A percentile compares a stretch with the other conserved stretches of the same genome.
phyloP scores from a whole-genome alignment of 2,797 vertebrate species.

The Yasuhikotakia modesta region DNA sequence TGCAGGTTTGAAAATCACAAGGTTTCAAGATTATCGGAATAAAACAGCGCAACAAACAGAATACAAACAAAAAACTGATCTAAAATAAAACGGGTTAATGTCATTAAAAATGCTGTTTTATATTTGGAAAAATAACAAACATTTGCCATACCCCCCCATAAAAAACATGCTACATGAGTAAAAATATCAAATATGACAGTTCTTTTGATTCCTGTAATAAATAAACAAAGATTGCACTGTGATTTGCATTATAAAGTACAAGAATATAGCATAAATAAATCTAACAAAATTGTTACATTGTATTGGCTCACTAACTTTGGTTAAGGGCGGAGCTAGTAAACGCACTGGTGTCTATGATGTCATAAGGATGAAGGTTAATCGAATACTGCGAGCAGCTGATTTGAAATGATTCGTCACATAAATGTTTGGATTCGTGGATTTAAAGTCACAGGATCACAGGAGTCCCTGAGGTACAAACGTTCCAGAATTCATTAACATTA shows the following conservation, averaged over 20 bases:
- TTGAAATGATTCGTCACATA: constrained; percentile 41
- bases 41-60: constrained; percentile 50
- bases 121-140: constrained; percentile 83
- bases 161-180: constrained; percentile 90
- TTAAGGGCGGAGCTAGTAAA: constrained; percentile 94
- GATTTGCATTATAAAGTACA: constrained; percentile 99
- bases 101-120: constrained; percentile 93
- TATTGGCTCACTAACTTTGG: constrained; percentile 97
- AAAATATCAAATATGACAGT: constrained; percentile 82
- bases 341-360: constrained; percentile 68
- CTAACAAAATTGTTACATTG: constrained; percentile 90
- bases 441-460: constrained; percentile 63
- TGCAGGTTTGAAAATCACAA: constrained; percentile 32
- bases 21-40: constrained; percentile 19
- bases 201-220: constrained; percentile 95
- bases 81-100: constrained; percentile 75
- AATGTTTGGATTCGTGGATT: constrained; percentile 69
- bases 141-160: constrained; percentile 46
- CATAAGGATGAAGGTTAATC: constrained; percentile 57
- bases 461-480: constrained; percentile 95
- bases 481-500: constrained; percentile 69
- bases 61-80: constrained; percentile 44
- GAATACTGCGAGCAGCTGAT: constrained; percentile 38
- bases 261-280: constrained; percentile 99
- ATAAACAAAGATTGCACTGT: constrained; percentile 99